phyloP scores from a whole-genome alignment of 2,113 vertebrate species.

The Triplophysa dalaica region DNA sequence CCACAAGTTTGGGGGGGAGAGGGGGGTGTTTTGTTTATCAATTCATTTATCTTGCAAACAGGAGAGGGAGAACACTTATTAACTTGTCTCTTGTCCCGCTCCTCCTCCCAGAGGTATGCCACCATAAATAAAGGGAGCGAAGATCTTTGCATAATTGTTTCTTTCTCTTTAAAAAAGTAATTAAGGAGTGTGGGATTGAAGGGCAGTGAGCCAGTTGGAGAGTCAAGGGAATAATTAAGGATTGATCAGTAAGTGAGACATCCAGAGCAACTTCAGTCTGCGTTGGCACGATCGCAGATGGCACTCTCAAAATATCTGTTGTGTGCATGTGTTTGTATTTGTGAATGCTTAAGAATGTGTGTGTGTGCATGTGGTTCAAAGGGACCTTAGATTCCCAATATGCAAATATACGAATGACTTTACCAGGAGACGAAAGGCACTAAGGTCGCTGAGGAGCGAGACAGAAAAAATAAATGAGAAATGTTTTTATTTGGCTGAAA shows the following conservation, averaged over 20 bases:
- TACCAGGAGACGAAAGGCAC: not conserved
- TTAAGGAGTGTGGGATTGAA: constrained; percentile 55
- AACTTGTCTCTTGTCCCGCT: constrained; percentile 37
- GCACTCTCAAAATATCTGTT: constrained; percentile 70
- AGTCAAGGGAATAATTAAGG: constrained; percentile 64
- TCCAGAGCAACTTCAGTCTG: constrained; percentile 59
- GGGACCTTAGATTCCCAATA: not conserved
- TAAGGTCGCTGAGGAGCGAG: not conserved
- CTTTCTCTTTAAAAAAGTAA: constrained; percentile 70
- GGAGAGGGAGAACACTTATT: constrained; percentile 39
- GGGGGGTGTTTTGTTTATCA: constrained; percentile 36
- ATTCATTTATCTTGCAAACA: constrained; percentile 39
- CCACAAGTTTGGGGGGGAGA: not conserved
- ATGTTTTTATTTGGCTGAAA: constrained; percentile 45
- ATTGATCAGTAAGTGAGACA: constrained; percentile 64
- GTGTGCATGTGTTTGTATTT: constrained; percentile 1
- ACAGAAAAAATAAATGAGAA: not conserved
- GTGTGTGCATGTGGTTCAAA: constrained; percentile 8
- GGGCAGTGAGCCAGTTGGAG: constrained; percentile 49
- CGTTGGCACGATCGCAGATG: constrained; percentile 69
- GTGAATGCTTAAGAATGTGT: constrained; percentile 2
- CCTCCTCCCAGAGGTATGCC: constrained; percentile 42
- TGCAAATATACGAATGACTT: not conserved
- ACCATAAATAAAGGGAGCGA: constrained; percentile 44
- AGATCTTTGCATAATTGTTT: constrained; percentile 71